Evolutionary conservation across 2,888 invertebrate genomes (phyloP), one percentile per base, ranked within the genome.

Genomic region (Ditylenchus weischeri): DNA sequence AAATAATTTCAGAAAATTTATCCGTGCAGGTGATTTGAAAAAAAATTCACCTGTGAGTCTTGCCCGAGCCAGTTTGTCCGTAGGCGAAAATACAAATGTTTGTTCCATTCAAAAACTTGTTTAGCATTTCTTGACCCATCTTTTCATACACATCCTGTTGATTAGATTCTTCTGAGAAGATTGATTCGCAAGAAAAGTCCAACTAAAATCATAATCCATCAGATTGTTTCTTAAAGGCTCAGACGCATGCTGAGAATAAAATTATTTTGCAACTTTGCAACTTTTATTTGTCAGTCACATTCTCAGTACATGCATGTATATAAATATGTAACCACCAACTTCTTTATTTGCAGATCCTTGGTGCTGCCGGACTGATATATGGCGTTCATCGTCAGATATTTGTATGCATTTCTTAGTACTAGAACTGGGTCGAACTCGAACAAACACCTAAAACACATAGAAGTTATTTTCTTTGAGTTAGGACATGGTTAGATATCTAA

Each of bases 31-130:
- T 29, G 5, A 29, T 29, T 29, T 29, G 29, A 29, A 29, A 29
- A 29, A 29, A 29, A 29, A 29, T 29, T 43, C 43, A 85, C 7
- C 84, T 85, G 72, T 83, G 84, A 1, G 85, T 85, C 72, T 85
- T 85, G 15, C 85, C 85, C 19, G 84, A 84, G 2, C 84, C 85
- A 18, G 85, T 85, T 76, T 85, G 84, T 0, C 85, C 85, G 76
- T 85, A 85, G 0, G 85, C 85, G 79, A 85, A 85, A 59, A 85
- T 83, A 11, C 84, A 85, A 1, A 84, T 84, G 77, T 85, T 85
- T 73, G 84, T 83, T 1, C 85, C 85, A 38, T 77, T 74, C 0
- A 84, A 70, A 73, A 83, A 83, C 57, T 83, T 83, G 23, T 84
- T 83, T 50, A 85, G 83, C 13, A 84, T 77, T 23, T 78, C 77